Base-by-base conservation (phyloP, 2,888 invertebrate species). In the Cyrtodaria siliqua region DNA sequence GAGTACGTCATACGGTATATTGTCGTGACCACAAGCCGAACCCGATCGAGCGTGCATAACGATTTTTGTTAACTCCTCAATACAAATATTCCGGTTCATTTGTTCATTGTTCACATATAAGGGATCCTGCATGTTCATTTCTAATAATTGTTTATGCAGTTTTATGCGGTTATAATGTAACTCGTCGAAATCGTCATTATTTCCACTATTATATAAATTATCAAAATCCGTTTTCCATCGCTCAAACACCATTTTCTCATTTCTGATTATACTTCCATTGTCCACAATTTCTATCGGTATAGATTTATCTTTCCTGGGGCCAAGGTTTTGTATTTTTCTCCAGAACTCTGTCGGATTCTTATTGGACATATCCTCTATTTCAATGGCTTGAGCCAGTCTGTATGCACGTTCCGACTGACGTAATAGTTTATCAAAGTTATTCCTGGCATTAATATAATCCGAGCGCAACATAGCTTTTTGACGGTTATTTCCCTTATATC, bases 331-430 rank as follows among this genome's bases (percentile, higher is more conserved):
- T 18, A 69, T 55, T 38, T 56, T 56, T 20, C 18, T 26, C 63
- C 50, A 55, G 29, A 56, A 71, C 6, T 57, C 56, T 8, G 27
- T 71, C 14, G 57, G 70, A 29, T 71, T 63, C 23, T 38, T 42
- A 14, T 38, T 52, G 1, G 71, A 57, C 52, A 76, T 71, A 9
- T 29, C 47, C 29, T 76, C 71, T n/a, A 71, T 76, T 29, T 64
- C 64, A 18, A 38, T 23, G 1, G 61, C 69, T 8, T 27, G 16
- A 2, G 52, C 23, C 8, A 16, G 40, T 52, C 55, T 61, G 29
- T 69, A 69, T 1, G 18, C n/a, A 8, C 47, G 69, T 47, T 61
- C 69, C 12, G 60, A 26, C 23, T 33, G 26, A 1, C 55, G 47
- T 33, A 69, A 24, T 6, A 53, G 29, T 52, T 61, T 69, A 47